These are phyloP conservation scores for Charina bottae DNA, from an alignment of 2,113 vertebrate genomes.

Conservation along the genomic window DNA sequence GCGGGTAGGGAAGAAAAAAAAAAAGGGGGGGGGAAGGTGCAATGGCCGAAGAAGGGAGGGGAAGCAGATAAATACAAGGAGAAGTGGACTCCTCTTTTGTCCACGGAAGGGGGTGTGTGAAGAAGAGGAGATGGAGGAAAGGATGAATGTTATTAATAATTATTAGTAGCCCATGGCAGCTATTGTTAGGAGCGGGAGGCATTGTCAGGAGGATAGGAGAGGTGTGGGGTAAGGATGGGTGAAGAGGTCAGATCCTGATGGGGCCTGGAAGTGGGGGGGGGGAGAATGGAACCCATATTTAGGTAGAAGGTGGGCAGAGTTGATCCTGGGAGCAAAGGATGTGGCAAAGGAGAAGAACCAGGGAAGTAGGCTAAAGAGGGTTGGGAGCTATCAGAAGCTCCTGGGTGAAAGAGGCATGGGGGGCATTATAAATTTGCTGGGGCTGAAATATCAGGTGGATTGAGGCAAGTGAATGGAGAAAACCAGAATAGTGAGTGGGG, in stretches of 20 bases:
- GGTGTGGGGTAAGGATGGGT: slow-evolving; percentile 11
- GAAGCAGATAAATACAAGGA: not conserved
- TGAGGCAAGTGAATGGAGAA: not conserved
- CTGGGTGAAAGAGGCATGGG: not conserved
- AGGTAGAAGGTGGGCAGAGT: not conserved
- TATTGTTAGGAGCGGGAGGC: slow-evolving; percentile 17
- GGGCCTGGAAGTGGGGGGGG: not conserved
- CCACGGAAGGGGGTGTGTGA: not conserved
- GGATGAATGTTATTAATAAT: slow-evolving; percentile 22
- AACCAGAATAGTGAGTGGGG: slow-evolving; percentile 16
- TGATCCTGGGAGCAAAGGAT: not conserved
- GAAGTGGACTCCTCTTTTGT: slow-evolving; percentile 36
- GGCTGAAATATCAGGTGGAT: not conserved
- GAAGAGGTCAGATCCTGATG: slow-evolving; percentile 26
- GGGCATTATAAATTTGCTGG: slow-evolving; percentile 24
- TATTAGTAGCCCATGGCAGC: slow-evolving; percentile 19
- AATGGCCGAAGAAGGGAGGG: slow-evolving; percentile 11
- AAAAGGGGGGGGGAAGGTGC: not conserved
- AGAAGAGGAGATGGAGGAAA: not conserved
- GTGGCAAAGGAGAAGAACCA: not conserved
- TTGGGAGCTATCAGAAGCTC: not conserved
- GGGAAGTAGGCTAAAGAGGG: not conserved
- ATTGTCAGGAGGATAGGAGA: slow-evolving; percentile 25
- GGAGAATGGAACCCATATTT: slow-evolving; percentile 15
- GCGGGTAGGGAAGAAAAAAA: too few relatives aligned